Base-by-base conservation (phyloP, 2,888 invertebrate genomes). In the Salpingus planirostris region DNA sequence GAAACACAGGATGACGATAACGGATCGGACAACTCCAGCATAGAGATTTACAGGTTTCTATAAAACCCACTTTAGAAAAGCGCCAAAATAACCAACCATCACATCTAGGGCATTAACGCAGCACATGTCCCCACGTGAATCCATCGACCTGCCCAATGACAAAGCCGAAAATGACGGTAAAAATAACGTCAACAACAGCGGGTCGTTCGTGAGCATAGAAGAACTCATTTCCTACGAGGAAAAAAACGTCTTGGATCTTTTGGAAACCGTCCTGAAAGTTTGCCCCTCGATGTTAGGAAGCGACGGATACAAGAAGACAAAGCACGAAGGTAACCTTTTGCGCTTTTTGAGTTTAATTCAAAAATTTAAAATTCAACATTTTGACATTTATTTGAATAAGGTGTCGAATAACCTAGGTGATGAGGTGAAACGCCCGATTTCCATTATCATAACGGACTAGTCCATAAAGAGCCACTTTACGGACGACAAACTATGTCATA, bases 51-150 rank as follows among this genome's bases (percentile, higher is more conserved):
- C 56, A 74, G 76, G 81, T 80, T 55, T 45, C 43, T 41, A 27
- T 27, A 24, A n/a, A n/a, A n/a, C n/a, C n/a, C n/a, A 14, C 29
- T 28, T 18, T 18, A 18, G 18, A 18, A 8, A 8, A 18, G 18
- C 5, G 11, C 21, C 13, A 31, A n/a, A 33, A 22, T n/a, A n/a
- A n/a, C n/a, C n/a, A n/a, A n/a, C n/a, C n/a, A n/a, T n/a, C n/a
- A n/a, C n/a, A n/a, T 36, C 15, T 26, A 81, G 81, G 47, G 79
- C 80, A 1, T 57, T 82, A 46, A 81, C 80, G 10, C 76, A 77
- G 54, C 80, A 81, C 52, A 74, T 81, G 62, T 78, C 78, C 0
- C 77, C 78, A 1, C n/a, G n/a, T n/a, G n/a, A n/a, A n/a, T n/a
- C n/a, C n/a, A n/a, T n/a, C n/a, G n/a, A n/a, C n/a, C n/a, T n/a